Conservation (phyloP, 2,113 vertebrate genomes). For the Butorides virescens region DNA sequence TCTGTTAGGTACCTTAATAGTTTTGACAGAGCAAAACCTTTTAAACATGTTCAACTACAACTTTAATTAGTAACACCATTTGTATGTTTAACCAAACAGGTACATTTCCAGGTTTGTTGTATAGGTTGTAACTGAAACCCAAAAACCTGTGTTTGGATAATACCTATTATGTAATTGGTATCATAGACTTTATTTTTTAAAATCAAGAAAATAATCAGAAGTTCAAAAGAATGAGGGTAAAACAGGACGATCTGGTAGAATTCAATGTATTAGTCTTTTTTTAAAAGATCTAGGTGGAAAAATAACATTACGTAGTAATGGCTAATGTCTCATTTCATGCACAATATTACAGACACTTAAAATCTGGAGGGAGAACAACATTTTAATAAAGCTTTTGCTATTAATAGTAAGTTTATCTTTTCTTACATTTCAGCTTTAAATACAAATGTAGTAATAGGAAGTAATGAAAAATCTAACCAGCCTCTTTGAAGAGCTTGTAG, state of each 20-base stretch:
- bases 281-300: not conserved
- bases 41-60: not conserved
- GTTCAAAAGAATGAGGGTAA: not conserved
- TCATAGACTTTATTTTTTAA: not conserved
- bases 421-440: constrained; percentile 30
- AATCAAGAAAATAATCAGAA: not conserved
- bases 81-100: not conserved
- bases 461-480: constrained; percentile 37
- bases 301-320: not conserved
- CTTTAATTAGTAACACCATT: not conserved
- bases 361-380: not conserved
- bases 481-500: not conserved
- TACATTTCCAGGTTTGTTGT: not conserved
- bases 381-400: not conserved
- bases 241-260: not conserved
- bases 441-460: constrained; percentile 33
- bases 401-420: not conserved
- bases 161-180: not conserved
- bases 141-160: not conserved
- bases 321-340: not conserved
- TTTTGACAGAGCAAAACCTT: not conserved
- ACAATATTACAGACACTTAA: not conserved
- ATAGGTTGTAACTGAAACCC: not conserved
- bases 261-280: not conserved
- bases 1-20: not conserved